These are phyloP conservation scores for Ochropacha duplaris DNA, from an alignment of 2,888 invertebrate species.

Conservation along the genomic window DNA sequence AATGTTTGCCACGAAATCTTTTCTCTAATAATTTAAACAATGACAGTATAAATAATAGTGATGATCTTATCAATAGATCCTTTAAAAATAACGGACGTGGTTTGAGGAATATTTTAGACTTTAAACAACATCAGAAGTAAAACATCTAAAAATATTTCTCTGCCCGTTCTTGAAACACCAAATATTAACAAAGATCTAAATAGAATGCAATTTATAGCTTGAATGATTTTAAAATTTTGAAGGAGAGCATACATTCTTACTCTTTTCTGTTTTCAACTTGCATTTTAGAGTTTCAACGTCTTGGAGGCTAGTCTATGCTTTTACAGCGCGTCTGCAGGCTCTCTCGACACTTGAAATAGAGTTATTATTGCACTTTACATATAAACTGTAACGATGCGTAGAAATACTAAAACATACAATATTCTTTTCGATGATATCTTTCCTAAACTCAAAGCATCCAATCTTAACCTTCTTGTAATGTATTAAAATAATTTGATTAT, in stretches of 20 bases:
- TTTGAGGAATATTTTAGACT: constrained; percentile 61
- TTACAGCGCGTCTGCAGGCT: constrained; percentile 51
- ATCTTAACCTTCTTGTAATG: constrained; percentile 68
- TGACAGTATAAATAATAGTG: constrained; percentile 38
- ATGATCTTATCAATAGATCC: constrained; percentile 41
- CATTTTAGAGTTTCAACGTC: constrained; percentile 59
- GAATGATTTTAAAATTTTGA: constrained; percentile 51
- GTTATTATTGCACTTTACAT: constrained; percentile 63
- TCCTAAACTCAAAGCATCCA: constrained; percentile 43
- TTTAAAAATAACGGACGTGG: constrained; percentile 52
- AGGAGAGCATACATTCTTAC: constrained; percentile 60
- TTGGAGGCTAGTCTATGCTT: constrained; percentile 58
- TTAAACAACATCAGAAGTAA: constrained; percentile 33
- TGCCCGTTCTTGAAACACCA: constrained; percentile 57
- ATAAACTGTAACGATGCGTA: constrained; percentile 52
- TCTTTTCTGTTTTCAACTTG: constrained; percentile 59
- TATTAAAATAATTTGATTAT: constrained; percentile 61
- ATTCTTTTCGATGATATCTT: constrained; percentile 40
- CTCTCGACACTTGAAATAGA: constrained; percentile 64
- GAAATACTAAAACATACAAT: constrained; percentile 35
- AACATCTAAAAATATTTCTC: constrained; percentile 63
- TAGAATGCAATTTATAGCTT: constrained; percentile 68
- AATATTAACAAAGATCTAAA: constrained; percentile 62
- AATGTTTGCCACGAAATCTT: constrained; percentile 45
- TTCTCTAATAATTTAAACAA: constrained; percentile 35